phyloP scores from a whole-genome alignment of 2,888 invertebrate species.

The Hirtodrosophila alboralis region DNA sequence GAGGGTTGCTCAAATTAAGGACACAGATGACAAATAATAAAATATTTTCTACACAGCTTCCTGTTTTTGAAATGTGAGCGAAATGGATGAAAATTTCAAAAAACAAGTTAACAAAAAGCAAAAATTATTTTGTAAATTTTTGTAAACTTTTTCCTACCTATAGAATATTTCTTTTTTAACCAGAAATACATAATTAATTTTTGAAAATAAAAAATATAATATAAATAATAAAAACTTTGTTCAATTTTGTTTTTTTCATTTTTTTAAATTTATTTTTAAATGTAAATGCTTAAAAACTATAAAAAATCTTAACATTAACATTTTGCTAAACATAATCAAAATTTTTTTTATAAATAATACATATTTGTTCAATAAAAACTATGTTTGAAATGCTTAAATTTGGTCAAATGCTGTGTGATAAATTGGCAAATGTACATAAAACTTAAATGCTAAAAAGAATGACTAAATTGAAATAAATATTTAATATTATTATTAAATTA shows the following conservation, averaged over 20 bases:
- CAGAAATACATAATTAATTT: not conserved
- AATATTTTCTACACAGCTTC: not conserved
- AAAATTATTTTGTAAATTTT: no score
- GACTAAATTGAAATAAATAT: slow-evolving; percentile 67
- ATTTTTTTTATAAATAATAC: slow-evolving; percentile 32
- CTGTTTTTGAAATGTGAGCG: slow-evolving; percentile 23
- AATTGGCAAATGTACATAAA: slow-evolving; percentile 60
- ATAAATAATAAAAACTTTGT: not conserved
- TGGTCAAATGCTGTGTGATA: slow-evolving; percentile 70
- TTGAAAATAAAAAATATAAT: not conserved
- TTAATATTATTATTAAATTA: slow-evolving; percentile 25
- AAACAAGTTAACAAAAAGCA: no score
- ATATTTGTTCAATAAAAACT: slow-evolving; percentile 33
- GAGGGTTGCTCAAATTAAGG: slow-evolving; percentile 24
- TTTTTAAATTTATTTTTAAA: slow-evolving; percentile 37
- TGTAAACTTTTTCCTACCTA: no score
- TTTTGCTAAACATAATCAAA: slow-evolving; percentile 41
- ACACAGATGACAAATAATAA: slow-evolving; percentile 4
- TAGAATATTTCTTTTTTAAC: not conserved
- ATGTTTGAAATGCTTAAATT: slow-evolving; percentile 53
- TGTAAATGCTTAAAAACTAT: slow-evolving; percentile 32
- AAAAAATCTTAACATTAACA: slow-evolving; percentile 55
- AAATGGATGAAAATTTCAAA: slow-evolving; percentile 6
- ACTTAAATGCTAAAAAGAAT: slow-evolving; percentile 34
- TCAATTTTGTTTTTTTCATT: slow-evolving; percentile 26